Evolutionary conservation across 2,113 vertebrate genomes (phyloP), one percentile per base, ranked within the genome.

Genomic region (Scomber colias): DNA sequence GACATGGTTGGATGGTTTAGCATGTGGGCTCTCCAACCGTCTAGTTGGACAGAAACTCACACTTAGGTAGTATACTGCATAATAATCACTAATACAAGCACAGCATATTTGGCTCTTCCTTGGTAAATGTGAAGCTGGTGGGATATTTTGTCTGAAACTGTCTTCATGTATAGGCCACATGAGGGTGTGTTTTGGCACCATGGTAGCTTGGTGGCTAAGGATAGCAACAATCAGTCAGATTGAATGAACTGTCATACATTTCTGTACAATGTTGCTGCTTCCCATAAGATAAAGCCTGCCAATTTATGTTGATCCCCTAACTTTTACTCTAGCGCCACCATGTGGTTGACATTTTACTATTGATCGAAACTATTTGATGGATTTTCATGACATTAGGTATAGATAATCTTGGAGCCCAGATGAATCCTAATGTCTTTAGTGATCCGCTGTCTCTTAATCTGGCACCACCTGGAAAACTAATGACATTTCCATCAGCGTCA

Each of bases 11-110:
- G 50, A n/a, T 44, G 65, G 44, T 12, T 48, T 57, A 64, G 30
- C 12, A 2, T 17, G 31, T 55, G 63, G 55, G 75, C 79, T 21
- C 63, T 16, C 14, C 40, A 45, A 21, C 57, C 2, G 31, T 16
- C 61, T 63, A 30, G 75, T 70, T 79, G 66, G 71, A 16, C 31
- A 66, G 30, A 61, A 65, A 71, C 54, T 51, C 54, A 31, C 64
- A 62, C 46, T 64, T 57, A 53, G 21, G 17, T 9, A 35, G 14
- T 3, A 1, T 63, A 5, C 57, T 11, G n/a, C 65, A 74, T 45
- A 2, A 49, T 51, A 70, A 55, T 69, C n/a, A 19, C 35, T 40
- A 40, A 2, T 27, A 27, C 24, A 27, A 27, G 24, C 2, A 27
- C 3, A 27, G 24, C 24, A 27, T 27, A 27, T 27, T 1, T 40